Evolutionary conservation across 2,113 vertebrate species (phyloP).

Genomic region (Cariama cristata): DNA sequence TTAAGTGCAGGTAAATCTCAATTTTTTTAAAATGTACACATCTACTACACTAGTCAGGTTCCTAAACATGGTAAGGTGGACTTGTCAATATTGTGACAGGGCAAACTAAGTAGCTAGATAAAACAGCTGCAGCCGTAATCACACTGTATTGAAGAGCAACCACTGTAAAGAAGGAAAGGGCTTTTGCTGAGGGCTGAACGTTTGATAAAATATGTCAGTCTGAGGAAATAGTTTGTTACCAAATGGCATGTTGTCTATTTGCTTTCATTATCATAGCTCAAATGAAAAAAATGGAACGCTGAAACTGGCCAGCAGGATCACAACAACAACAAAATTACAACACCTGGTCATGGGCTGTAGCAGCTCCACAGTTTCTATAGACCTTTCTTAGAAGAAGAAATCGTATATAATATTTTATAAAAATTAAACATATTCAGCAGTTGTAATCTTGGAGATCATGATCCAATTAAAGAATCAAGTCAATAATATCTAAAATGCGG

Average conservation of each 20-base stretch:
- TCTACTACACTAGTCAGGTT: background rate
- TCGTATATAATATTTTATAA: background rate
- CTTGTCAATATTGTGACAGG: background rate
- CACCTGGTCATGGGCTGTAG: background rate
- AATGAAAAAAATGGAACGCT: background rate
- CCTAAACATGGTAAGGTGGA: background rate
- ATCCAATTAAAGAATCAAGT: background rate
- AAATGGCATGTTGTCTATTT: background rate
- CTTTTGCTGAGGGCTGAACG: background rate
- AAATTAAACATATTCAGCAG: background rate
- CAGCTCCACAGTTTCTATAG: background rate
- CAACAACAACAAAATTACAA: background rate
- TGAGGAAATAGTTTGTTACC: background rate
- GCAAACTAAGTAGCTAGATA: background rate
- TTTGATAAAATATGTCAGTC: background rate
- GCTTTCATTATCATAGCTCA: background rate
- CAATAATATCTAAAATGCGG: background rate
- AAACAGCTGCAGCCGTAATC: background rate
- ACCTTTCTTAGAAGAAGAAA: background rate
- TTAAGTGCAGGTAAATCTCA: background rate
- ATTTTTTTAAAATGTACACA: background rate
- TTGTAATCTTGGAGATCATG: background rate
- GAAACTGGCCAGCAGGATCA: rapidly evolving
- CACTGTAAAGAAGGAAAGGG: background rate
- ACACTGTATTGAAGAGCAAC: background rate